Evolutionary conservation across 2,797 vertebrate species (phyloP), one percentile per base, ranked within the genome.

Genomic region (Myotis findleyi): DNA sequence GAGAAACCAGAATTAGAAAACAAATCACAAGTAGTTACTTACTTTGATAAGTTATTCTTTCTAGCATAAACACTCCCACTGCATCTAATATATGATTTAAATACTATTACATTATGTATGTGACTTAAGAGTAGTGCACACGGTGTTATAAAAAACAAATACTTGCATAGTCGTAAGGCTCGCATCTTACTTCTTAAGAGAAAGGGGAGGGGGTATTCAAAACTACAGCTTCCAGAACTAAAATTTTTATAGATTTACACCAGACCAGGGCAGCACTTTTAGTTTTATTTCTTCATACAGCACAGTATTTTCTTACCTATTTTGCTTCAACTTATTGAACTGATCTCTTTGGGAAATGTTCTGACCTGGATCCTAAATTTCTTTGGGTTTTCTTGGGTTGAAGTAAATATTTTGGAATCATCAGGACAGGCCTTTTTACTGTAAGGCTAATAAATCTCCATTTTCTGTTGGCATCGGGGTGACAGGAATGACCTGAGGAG

Each of bases 61-160:
- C 90, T 75, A 82, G 30, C 66, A 84, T 81, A 89, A 91, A 75
- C 21, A 93, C 7, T 68, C 53, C 57, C 38, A 44, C 36, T 79
- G n/a, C n/a, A 49, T 73, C 62, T 94, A 86, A 94, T 94, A 91
- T 92, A 53, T 25, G 47, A 92, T 62, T 92, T 69, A 30, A 93
- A 89, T 85, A 38, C n/a, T 44, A 62, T 62, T 59, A 44, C 16
- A 11, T 90, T 69, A 95, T 79, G 21, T 59, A 16, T 82, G 57
- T 88, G 38, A 82, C 73, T 87, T 76, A 76, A 49, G 25, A 79
- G 64, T 51, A 51, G 12, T n/a, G 57, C 53, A 82, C 81, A 11
- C 17, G n/a, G 14, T 55, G 36, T 71, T 59, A 71, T 30, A 51
- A 76, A 88, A 92, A 71, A 5, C 49, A 38, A 90, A 87, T 51